phyloP scores from a whole-genome alignment of 2,797 vertebrate species.

The Hippocampus kuda region DNA sequence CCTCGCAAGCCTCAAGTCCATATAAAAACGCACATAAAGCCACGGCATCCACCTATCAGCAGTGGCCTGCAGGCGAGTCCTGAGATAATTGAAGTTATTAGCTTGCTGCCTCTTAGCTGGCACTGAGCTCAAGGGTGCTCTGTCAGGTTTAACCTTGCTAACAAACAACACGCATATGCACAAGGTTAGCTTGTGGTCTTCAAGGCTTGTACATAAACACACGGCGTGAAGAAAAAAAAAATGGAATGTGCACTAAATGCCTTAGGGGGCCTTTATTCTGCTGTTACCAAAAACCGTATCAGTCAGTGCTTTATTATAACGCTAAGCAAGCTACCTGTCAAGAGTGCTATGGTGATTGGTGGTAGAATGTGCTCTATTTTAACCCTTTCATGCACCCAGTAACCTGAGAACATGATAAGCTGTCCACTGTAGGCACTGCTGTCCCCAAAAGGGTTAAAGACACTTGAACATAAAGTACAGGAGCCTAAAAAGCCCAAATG shows the following conservation, averaged over 20 bases:
- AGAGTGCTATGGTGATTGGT: no score
- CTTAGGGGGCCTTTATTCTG: not conserved
- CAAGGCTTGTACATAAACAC: not conserved
- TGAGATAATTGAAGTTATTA: slow-evolving; percentile 54
- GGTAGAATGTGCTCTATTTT: no score
- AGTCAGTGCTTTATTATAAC: no score
- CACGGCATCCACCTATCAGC: slow-evolving; percentile 37
- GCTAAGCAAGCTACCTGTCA: no score
- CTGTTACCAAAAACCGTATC: not conserved
- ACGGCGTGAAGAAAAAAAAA: not conserved
- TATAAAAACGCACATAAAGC: slow-evolving; percentile 39
- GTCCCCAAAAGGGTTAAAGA: no score
- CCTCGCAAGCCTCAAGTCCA: slow-evolving; percentile 10
- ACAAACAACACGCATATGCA: slow-evolving; percentile 11
- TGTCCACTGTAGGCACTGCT: no score
- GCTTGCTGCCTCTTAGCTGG: slow-evolving; percentile 38
- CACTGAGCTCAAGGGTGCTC: slow-evolving; percentile 31
- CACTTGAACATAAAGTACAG: no score
- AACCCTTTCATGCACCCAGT: no score
- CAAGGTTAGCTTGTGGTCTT: not conserved
- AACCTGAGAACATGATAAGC: no score
- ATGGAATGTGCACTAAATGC: not conserved
- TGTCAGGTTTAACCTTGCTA: slow-evolving; percentile 37
- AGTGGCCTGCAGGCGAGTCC: slow-evolving; percentile 37
- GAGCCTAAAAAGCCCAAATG: not conserved